Evolutionary conservation across 2,113 vertebrate species (phyloP), one percentile per base, ranked within the genome.

Genomic region (Canis aureus): DNA sequence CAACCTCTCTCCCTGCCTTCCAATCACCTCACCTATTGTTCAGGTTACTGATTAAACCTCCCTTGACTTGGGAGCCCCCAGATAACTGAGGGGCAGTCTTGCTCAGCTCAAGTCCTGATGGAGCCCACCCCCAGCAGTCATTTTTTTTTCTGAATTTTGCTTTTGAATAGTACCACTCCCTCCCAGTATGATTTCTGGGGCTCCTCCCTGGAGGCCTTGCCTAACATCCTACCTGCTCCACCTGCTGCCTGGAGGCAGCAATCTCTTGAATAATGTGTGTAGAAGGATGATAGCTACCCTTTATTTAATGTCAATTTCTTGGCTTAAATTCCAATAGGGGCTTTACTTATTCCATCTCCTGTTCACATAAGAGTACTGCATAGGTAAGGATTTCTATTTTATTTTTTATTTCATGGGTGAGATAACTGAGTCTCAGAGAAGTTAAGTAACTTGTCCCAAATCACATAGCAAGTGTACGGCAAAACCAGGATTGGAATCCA

Each of bases 21-120:
- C 0, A 96, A 82, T 96, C 94, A 95, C 86, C 35, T 85, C 98
- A 96, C 90, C 35, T 85, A 82, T 96, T 95, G 85, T 87, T 87
- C 55, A 81, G 96, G 98, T 99, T 99, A 98, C 98, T 98, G 96
- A 99, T 99, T 99, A 99, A 99, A 97, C 98, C 89, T 90, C n/a
- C 10, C 94, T 95, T 76, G 96, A 93, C 93, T 38, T 5, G 84
- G 89, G 94, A 83, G 29, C 71, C 69, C 85, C 76, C 62, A 49
- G 64, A 81, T 11, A 92, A 19, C n/a, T 11, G 53, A 88, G 62
- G n/a, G 25, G 13, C n/a, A 93, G 49, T 27, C 55, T 67, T 38
- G 5, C 23, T 62, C 23, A 22, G 55, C 83, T 89, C 43, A 76
- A 80, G 23, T 71, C n/a, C 9, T 32, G 35, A 25, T 74, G 38